These are phyloP conservation scores for Toxotes chatareus DNA, from an alignment of 2,113 vertebrate genomes.

Conservation along the genomic window DNA sequence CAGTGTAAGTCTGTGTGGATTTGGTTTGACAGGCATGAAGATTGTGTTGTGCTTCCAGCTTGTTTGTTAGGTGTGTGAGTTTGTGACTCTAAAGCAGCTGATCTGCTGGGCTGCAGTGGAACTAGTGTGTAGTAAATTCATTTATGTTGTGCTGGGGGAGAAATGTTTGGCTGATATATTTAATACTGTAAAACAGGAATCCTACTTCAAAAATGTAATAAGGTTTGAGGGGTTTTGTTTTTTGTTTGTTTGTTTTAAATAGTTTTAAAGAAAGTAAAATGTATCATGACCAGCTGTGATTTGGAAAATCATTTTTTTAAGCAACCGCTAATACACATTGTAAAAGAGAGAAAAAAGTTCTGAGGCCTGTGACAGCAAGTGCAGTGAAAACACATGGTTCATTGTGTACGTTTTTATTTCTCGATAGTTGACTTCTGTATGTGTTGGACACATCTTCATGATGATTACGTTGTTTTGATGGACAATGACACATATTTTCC, in stretches of 20 bases:
- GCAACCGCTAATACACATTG: no score
- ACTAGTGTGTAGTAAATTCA: constrained; percentile 16
- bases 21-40: constrained; percentile 76
- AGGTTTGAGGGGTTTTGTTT: neutral
- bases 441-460: no score
- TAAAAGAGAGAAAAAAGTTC: neutral
- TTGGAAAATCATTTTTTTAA: neutral
- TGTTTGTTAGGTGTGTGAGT: constrained; percentile 35
- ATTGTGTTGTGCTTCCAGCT: constrained; percentile 63
- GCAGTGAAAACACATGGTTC: neutral
- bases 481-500: no score
- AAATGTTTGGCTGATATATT: neutral
- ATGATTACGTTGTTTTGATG: no score
- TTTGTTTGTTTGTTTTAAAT: no score
- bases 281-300: no score
- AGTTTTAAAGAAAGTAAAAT: neutral
- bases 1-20: constrained; percentile 55
- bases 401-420: neutral
- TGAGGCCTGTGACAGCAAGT: no score
- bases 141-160: neutral
- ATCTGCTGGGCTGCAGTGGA: constrained; percentile 14
- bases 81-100: constrained; percentile 40
- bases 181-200: neutral
- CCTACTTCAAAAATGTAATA: neutral
- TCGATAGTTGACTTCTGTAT: no score